Evolutionary conservation across 2,888 invertebrate genomes (phyloP).

Genomic region (Andrena hattorfiana): DNA sequence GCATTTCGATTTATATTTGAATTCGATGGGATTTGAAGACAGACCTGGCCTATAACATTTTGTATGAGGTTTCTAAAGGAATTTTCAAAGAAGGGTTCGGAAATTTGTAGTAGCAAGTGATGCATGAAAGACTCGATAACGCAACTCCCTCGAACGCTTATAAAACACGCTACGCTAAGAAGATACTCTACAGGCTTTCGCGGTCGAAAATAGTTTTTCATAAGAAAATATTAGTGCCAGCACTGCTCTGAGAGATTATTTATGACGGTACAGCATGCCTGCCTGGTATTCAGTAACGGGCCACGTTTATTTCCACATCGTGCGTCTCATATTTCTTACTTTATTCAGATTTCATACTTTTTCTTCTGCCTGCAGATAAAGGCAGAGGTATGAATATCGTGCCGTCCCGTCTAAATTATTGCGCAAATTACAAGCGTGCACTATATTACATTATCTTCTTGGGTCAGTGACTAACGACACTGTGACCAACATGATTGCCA

Average conservation of each 20-base stretch:
- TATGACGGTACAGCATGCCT: slow-evolving; percentile 38
- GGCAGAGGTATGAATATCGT: slow-evolving; percentile 24
- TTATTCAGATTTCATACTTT: slow-evolving; percentile 52
- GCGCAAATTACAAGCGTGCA: background rate
- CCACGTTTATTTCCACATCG: slow-evolving; percentile 51
- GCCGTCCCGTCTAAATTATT: slow-evolving; percentile 39
- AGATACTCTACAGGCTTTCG: background rate
- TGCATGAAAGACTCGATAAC: too few relatives aligned
- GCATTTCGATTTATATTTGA: too few relatives aligned
- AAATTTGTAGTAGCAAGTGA: too few relatives aligned
- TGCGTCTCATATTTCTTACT: slow-evolving; percentile 53
- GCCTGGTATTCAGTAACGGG: slow-evolving; percentile 43
- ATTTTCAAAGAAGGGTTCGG: too few relatives aligned
- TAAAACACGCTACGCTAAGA: background rate
- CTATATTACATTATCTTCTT: background rate
- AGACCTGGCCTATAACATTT: too few relatives aligned
- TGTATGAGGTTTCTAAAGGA: too few relatives aligned
- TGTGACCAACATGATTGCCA: background rate
- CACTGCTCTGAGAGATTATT: slow-evolving; percentile 29
- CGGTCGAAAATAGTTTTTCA: slow-evolving; percentile 20
- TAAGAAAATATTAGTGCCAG: slow-evolving; percentile 33
- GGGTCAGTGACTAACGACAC: background rate
- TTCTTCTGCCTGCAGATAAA: slow-evolving; percentile 45
- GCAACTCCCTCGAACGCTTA: background rate
- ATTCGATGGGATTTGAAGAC: too few relatives aligned